Conservation (phyloP, 2,888 invertebrate species). For the Linnaemya vulpina region DNA sequence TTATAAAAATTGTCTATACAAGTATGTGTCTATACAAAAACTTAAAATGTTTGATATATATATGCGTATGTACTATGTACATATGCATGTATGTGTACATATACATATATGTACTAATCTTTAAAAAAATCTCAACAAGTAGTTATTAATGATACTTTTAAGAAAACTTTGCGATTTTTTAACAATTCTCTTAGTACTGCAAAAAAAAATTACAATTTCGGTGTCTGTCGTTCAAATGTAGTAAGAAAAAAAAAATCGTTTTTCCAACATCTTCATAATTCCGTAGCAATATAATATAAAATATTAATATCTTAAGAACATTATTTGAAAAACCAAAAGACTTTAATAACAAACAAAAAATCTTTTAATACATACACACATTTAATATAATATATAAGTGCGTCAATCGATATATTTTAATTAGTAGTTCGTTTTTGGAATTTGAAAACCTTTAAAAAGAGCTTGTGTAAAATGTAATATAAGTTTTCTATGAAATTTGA, state of each 20-base stretch:
- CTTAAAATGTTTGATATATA: constrained; percentile 11
- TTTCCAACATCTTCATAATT: constrained; percentile 28
- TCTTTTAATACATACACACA: background rate
- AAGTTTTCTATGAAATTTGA: background rate
- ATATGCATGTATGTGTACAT: constrained; percentile 30
- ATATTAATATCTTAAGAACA: constrained; percentile 26
- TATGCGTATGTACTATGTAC: constrained; percentile 26
- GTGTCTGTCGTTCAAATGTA: constrained; percentile 61
- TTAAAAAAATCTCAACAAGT: constrained; percentile 4
- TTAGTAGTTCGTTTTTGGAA: background rate
- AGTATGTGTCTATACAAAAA: background rate
- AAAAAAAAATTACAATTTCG: constrained; percentile 29
- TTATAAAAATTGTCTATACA: constrained; percentile 28
- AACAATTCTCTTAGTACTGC: background rate
- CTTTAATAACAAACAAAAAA: background rate
- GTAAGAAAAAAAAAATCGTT: constrained; percentile 10
- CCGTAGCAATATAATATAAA: constrained; percentile 26
- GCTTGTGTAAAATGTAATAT: background rate
- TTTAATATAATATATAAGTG: constrained; percentile 31
- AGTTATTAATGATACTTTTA: constrained; percentile 8
- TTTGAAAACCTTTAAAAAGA: background rate
- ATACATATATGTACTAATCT: constrained; percentile 26
- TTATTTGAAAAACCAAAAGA: constrained; percentile 4
- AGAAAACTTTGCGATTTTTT: constrained; percentile 19
- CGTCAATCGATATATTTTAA: constrained; percentile 13